Percentiles rank a stretch among this genome's conserved stretches.
These are phyloP conservation scores for Apamea monoglypha DNA, from an alignment of 2,888 invertebrate genomes.

Conservation along the genomic window DNA sequence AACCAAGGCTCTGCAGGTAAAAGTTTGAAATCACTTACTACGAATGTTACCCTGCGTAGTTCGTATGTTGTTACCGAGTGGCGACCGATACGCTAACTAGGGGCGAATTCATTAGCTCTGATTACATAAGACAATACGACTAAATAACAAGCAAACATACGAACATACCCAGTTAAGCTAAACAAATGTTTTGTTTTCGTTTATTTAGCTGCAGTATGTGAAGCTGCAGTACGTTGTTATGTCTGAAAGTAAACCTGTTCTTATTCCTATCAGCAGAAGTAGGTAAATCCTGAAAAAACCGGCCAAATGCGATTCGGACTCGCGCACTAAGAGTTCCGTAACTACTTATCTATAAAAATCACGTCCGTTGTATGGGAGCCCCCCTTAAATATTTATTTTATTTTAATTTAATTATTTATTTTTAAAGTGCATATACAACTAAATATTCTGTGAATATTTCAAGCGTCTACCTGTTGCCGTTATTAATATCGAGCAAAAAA, in stretches of 20 bases:
- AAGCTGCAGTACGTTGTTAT: neutral
- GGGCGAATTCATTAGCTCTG: constrained; percentile 86
- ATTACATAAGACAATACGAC: constrained; percentile 85
- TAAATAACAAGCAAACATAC: constrained; percentile 82
- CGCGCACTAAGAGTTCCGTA: too few relatives aligned
- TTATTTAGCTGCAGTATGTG: constrained; percentile 19
- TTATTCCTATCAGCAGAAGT: neutral
- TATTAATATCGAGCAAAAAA: neutral
- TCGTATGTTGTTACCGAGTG: constrained; percentile 54
- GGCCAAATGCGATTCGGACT: too few relatives aligned
- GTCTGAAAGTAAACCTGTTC: neutral
- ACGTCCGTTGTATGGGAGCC: too few relatives aligned
- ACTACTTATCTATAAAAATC: too few relatives aligned
- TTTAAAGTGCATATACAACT: too few relatives aligned
- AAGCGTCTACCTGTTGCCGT: too few relatives aligned
- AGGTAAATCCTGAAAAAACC: neutral
- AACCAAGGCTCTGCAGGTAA: neutral
- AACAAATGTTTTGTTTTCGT: constrained; percentile 38
- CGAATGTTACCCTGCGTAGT: constrained; percentile 1
- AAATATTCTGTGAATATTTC: too few relatives aligned
- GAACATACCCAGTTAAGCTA: constrained; percentile 60
- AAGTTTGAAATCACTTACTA: constrained; percentile 9
- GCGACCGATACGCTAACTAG: constrained; percentile 80
- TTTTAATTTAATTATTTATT: too few relatives aligned
- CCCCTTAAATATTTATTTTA: too few relatives aligned